Base-by-base conservation (phyloP, 2,888 invertebrate genomes). In the Meandrusa payeni region DNA sequence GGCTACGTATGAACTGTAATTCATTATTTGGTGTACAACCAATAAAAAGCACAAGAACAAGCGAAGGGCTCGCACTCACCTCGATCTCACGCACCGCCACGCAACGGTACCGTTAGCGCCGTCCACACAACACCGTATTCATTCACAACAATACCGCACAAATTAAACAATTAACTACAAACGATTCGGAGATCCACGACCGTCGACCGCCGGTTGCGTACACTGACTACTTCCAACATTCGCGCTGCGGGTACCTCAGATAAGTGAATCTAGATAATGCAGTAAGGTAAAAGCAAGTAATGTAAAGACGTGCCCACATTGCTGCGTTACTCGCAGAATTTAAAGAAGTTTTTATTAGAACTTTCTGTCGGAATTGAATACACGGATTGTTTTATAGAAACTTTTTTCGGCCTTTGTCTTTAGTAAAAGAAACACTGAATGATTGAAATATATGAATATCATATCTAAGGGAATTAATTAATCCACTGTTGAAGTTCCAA, bases 181-280 rank as follows among this genome's bases (percentile, higher is more conserved):
- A 43, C 23, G 26, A 34, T 34, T 50, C 47, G 39, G 31, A 26
- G 44, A 44, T 26, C 38, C 51, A 54, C 83, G 74, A 73, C 76
- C 69, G 77, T 37, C 72, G 57, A 61, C 64, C 61, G 62, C 68
- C 69, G 61, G 56, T 63, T 64, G 66, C 68, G 65, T 59, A 54
- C 57, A 63, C 51, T 64, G 64, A 83, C 82, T 83, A 73, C 58
- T 48, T 47, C 51, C 48, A 52, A 63, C 61, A 67, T 64, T 68
- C 60, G 61, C 64, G 52, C 51, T 50, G 61, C 55, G 64, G 62
- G 62, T 59, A 64, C 61, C 61, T 60, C 60, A 77, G 82, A 82
- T 82, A 81, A 80, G 63, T 74, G 69, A 75, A 71, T 77, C 81
- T 61, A 83, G 82, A 83, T 83, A 81, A 66, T 76, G 71, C 70